phyloP scores from a whole-genome alignment of 2,797 vertebrate species.

The Aphelocoma californica region DNA sequence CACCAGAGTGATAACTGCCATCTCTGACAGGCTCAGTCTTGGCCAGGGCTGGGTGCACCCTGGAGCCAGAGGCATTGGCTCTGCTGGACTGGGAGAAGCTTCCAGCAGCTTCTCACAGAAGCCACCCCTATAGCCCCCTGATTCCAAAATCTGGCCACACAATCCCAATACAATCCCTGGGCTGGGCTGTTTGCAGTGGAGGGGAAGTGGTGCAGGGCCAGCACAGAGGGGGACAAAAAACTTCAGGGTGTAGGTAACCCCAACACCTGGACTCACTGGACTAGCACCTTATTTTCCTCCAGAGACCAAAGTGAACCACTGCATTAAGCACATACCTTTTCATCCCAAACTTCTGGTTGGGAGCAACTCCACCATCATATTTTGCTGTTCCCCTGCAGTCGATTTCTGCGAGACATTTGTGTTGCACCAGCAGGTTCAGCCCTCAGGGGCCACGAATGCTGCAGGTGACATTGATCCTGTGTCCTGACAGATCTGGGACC shows the following conservation, averaged over 20 bases:
- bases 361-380: neutral
- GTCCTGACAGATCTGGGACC: neutral
- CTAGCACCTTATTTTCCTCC: neutral
- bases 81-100: neutral
- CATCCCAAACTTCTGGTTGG: neutral
- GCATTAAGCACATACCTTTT: neutral
- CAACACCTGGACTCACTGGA: fast-evolving
- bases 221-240: fast-evolving
- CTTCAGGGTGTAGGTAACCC: neutral
- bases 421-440: neutral
- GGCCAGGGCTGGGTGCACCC: neutral
- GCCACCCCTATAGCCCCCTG: neutral
- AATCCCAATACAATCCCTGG: neutral
- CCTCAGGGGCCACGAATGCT: fast-evolving
- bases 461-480: too few species aligned
- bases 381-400: neutral
- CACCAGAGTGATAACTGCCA: too few species aligned
- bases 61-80: neutral
- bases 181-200: neutral
- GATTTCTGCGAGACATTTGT: neutral
- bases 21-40: neutral
- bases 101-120: neutral
- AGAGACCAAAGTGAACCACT: neutral
- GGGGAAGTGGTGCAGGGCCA: neutral
- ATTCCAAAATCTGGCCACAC: neutral